Evolutionary conservation across 2,113 vertebrate species (phyloP).

Genomic region (Nyctibius bracteatus): DNA sequence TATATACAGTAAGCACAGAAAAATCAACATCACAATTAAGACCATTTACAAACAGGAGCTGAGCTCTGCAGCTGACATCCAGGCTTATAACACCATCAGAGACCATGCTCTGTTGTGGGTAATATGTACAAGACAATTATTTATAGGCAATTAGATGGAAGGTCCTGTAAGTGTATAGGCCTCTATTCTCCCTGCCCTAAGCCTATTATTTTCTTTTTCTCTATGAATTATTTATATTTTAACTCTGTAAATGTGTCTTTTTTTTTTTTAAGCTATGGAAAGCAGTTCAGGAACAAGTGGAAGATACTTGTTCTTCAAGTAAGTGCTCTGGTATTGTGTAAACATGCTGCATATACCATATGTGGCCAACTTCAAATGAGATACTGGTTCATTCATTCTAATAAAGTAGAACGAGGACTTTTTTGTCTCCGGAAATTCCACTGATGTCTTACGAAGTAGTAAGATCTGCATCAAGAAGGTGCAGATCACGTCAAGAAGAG

Average conservation of each 20-base stretch:
- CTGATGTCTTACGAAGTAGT: not conserved
- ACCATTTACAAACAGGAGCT: conserved; percentile 64
- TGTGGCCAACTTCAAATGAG: conserved; percentile 1
- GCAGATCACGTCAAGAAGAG: not conserved
- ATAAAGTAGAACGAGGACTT: not conserved
- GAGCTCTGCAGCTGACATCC: conserved; percentile 48
- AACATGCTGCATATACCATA: not conserved
- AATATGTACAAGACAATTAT: conserved; percentile 20
- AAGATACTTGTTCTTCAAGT: conserved; percentile 30
- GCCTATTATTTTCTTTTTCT: not conserved
- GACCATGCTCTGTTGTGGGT: not conserved
- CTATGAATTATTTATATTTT: conserved; percentile 53
- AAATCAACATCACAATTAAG: conserved; percentile 66
- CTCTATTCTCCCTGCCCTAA: not conserved
- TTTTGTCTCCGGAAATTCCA: not conserved
- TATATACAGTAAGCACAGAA: conserved; percentile 54
- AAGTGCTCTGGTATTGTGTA: not conserved
- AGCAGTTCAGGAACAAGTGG: not conserved
- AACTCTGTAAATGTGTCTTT: not conserved
- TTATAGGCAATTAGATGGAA: conserved; percentile 40
- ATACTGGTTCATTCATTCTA: not conserved
- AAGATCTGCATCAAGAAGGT: not conserved
- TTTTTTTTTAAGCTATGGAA: not conserved
- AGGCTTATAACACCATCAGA: conserved; percentile 23
- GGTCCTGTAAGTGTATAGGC: not conserved